phyloP scores from a whole-genome alignment of 2,113 vertebrate genomes.

The Varanus komodoensis region DNA sequence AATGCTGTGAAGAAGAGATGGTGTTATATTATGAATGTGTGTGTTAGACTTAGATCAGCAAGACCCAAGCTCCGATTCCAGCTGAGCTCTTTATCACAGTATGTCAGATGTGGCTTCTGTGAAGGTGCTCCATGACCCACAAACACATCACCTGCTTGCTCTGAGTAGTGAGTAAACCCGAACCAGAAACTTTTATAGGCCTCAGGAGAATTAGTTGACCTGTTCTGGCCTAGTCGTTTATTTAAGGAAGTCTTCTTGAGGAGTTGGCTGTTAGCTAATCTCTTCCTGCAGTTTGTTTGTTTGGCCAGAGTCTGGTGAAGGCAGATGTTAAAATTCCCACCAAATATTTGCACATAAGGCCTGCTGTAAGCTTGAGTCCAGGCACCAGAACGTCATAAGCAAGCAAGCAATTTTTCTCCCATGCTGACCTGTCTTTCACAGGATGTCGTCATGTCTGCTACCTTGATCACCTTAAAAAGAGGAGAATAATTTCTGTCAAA shows the following conservation, averaged over 20 bases:
- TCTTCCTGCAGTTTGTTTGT: background rate
- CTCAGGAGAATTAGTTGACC: background rate
- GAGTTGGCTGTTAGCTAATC: background rate
- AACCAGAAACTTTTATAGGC: background rate
- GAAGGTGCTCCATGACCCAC: too few relatives aligned
- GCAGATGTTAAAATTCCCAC: background rate
- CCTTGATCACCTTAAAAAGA: background rate
- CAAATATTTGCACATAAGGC: background rate
- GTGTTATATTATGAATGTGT: background rate
- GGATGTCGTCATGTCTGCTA: background rate
- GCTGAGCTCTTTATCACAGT: background rate
- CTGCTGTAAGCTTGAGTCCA: background rate
- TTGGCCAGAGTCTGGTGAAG: background rate
- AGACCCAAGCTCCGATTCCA: background rate
- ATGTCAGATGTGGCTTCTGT: background rate
- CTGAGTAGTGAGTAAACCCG: background rate
- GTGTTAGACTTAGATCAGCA: background rate
- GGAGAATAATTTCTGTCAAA: background rate
- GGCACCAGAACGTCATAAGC: background rate
- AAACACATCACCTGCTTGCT: background rate
- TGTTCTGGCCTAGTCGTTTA: background rate
- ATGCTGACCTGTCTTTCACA: background rate
- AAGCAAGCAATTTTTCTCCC: background rate
- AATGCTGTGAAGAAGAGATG: constrained; percentile 18
- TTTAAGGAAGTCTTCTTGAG: background rate